Base-by-base conservation (phyloP, 2,888 invertebrate species). In the Entomobrya multifasciata region DNA sequence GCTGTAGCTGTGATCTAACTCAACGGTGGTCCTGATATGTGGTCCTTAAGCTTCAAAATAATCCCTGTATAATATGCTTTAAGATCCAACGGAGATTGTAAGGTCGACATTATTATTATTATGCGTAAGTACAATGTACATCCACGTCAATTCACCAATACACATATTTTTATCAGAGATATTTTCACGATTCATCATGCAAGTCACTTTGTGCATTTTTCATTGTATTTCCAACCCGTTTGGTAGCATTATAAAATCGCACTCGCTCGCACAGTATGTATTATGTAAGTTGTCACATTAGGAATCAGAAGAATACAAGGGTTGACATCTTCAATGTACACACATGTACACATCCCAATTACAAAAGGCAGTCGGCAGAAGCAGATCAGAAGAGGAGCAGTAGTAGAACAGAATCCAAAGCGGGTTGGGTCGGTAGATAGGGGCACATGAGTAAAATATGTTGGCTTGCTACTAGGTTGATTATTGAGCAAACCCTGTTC, bases 21-120 rank as follows among this genome's bases (percentile, higher is more conserved):
- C 84, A 78, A 85, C 72, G 84, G 84, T 85, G 84, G 84, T 85
- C 84, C 78, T 85, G 22, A 55, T 67, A 85, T 85, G 84, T 85
- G 84, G 84, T 78, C 84, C 70, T 77, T 65, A 80, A 62, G 27
- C 77, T 52, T 47, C 41, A 44, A 52, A 20, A 47, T 72, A 82
- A 74, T 62, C 52, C 76, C 22, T 76, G n/a, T 60, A 49, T 47
- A 36, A 20, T 20, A 52, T 20, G 27, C 30, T 52, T 30, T n/a
- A 62, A 72, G 67, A 77, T 77, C 52, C 76, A 83, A 76, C 77
- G 25, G 65, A 65, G 83, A 83, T 76, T 13, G 47, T 17, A 62
- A 83, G 82, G 82, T 52, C 49, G 76, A 65, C 52, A 36, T 65
- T 67, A 67, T 20, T 41, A 13, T 10, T 10, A 20, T 3, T 41